phyloP scores from a whole-genome alignment of 2,113 vertebrate species.

The Sinocyclocheilus maitianheensis region DNA sequence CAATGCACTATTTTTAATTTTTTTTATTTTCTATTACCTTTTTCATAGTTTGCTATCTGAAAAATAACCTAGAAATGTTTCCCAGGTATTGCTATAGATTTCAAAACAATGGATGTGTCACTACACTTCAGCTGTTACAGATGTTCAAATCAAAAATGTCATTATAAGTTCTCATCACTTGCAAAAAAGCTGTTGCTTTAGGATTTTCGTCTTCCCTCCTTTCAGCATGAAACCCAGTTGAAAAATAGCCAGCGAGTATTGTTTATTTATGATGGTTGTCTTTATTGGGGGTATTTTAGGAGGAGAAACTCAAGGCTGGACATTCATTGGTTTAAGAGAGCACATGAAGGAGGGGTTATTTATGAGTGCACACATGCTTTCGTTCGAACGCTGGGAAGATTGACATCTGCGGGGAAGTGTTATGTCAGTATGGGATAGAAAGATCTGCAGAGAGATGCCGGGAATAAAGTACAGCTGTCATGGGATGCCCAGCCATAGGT shows the following conservation, averaged over 20 bases:
- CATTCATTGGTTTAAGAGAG: constrained; percentile 46
- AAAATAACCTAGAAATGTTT: background rate
- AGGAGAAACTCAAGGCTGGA: constrained; percentile 47
- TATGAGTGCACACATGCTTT: constrained; percentile 51
- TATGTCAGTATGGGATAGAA: constrained; percentile 1
- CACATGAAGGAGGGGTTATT: constrained; percentile 39
- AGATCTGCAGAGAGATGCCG: constrained; percentile 15
- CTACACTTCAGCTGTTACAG: too few relatives aligned
- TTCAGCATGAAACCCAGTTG: constrained; percentile 7
- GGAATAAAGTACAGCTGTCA: constrained; percentile 24
- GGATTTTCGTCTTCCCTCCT: background rate
- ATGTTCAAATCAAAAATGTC: too few relatives aligned
- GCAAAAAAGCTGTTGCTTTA: background rate
- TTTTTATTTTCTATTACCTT: too few relatives aligned
- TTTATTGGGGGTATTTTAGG: constrained; percentile 67
- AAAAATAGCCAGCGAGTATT: constrained; percentile 43
- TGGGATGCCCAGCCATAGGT: constrained; percentile 12
- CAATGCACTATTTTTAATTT: too few relatives aligned
- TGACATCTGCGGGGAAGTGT: constrained; percentile 49
- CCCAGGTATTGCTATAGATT: background rate
- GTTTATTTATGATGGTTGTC: constrained; percentile 57
- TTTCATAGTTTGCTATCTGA: background rate
- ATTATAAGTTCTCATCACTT: background rate
- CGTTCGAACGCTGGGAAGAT: constrained; percentile 39
- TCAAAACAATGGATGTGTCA: background rate